Percentiles rank a stretch among this genome's conserved stretches.
Evolutionary conservation across 2,113 vertebrate genomes (phyloP).

Genomic region (Lampris incognitus): DNA sequence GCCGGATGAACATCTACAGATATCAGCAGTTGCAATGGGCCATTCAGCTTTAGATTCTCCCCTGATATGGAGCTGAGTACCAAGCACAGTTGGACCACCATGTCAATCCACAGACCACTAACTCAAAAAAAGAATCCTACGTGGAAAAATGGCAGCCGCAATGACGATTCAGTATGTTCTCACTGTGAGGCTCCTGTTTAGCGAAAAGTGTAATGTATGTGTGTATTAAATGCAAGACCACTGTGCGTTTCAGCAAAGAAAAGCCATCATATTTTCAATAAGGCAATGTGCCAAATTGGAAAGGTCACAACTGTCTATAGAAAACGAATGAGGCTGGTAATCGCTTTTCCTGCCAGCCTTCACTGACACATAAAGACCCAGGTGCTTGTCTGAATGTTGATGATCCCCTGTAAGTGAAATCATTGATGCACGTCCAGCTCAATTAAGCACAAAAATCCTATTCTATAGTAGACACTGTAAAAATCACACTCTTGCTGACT

Average conservation of each 20-base stretch:
- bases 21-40: too few relatives aligned
- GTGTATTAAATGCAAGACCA: slow-evolving; percentile 71
- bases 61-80: background rate
- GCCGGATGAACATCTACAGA: too few relatives aligned
- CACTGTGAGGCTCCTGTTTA: slow-evolving; percentile 3
- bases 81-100: slow-evolving; percentile 5
- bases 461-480: slow-evolving; percentile 28
- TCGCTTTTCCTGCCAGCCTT: slow-evolving; percentile 75
- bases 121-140: background rate
- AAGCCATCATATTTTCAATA: slow-evolving; percentile 70
- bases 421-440: slow-evolving; percentile 68
- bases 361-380: slow-evolving; percentile 75
- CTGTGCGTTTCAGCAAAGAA: slow-evolving; percentile 68
- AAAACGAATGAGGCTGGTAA: slow-evolving; percentile 78
- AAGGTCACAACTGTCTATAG: slow-evolving; percentile 80
- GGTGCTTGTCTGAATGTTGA: slow-evolving; percentile 79
- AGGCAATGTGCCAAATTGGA: slow-evolving; percentile 74
- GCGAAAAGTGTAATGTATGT: slow-evolving; percentile 61
- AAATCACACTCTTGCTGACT: slow-evolving; percentile 29
- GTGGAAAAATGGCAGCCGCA: slow-evolving; percentile 8
- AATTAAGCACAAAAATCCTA: slow-evolving; percentile 67
- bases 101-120: slow-evolving; percentile 9
- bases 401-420: slow-evolving; percentile 75
- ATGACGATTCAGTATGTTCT: slow-evolving; percentile 48
- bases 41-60: too few relatives aligned